Conservation (phyloP, 2,113 vertebrate species). For the Cephalophus harveyi region DNA sequence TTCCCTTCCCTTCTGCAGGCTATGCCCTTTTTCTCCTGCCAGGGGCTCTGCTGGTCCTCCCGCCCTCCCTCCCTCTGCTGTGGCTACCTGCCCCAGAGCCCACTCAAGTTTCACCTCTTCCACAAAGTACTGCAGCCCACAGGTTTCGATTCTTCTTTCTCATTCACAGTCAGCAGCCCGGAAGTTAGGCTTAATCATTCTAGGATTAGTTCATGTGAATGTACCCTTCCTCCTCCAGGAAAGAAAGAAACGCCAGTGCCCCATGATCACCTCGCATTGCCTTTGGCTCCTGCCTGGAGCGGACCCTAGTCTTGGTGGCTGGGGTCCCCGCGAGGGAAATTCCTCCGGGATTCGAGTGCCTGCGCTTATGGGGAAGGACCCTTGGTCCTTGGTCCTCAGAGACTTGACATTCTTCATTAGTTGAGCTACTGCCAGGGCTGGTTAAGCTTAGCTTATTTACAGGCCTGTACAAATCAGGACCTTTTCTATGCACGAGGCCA, state of each 20-base stretch:
- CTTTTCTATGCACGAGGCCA: background rate
- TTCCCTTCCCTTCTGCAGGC: background rate
- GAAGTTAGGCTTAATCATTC: constrained; percentile 50
- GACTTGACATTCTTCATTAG: background rate
- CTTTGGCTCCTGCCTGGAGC: background rate
- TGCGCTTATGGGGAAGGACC: background rate
- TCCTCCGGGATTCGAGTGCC: background rate
- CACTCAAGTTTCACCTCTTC: constrained; percentile 20
- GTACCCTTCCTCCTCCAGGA: background rate
- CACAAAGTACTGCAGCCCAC: background rate
- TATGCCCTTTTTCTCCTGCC: background rate
- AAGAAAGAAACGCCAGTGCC: background rate
- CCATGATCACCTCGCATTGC: background rate
- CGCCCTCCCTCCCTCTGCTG: background rate
- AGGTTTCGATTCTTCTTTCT: constrained; percentile 30
- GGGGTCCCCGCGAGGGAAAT: background rate
- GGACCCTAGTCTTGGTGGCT: background rate
- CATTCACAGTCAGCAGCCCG: background rate
- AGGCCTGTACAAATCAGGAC: background rate
- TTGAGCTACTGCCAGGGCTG: background rate
- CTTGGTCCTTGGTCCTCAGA: background rate
- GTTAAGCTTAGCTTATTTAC: background rate
- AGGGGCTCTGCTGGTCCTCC: background rate
- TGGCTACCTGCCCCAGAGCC: background rate
- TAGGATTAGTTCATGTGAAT: constrained; percentile 1